Evolutionary conservation across 1,140 invertebrate species (phyloP).

Genomic region (Mizuhopecten yessoensis): DNA sequence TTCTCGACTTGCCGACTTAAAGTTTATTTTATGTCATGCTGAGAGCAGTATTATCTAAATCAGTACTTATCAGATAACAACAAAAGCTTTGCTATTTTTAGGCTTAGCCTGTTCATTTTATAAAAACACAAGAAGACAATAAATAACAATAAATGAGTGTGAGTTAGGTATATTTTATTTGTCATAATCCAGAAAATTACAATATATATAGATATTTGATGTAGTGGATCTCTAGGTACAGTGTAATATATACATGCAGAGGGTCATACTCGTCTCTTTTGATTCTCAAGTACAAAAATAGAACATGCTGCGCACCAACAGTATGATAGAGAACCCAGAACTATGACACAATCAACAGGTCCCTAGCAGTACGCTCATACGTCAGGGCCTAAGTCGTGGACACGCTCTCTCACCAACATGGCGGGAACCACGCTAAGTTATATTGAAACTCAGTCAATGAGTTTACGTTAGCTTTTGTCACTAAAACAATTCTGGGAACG

Average conservation of each 20-base stretch:
- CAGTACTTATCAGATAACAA: too few relatives aligned
- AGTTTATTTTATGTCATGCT: too few relatives aligned
- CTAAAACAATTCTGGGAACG: background rate
- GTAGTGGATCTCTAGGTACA: constrained; percentile 18
- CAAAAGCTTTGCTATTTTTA: too few relatives aligned
- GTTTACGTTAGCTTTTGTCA: background rate
- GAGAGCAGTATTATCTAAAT: too few relatives aligned
- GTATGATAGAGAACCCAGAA: background rate
- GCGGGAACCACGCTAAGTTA: background rate
- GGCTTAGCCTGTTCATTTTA: too few relatives aligned
- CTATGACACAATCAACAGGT: background rate
- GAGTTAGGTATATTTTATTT: constrained; percentile 40
- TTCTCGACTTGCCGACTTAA: too few relatives aligned
- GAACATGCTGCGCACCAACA: constrained; percentile 29
- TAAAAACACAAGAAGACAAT: background rate
- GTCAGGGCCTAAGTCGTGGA: background rate
- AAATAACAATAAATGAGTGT: background rate
- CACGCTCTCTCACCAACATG: background rate
- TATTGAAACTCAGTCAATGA: background rate
- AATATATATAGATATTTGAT: constrained; percentile 40
- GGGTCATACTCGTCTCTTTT: too few relatives aligned
- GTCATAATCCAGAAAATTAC: constrained; percentile 34
- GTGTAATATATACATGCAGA: constrained; percentile 15
- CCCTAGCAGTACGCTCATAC: background rate
- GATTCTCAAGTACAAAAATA: constrained; percentile 39